Percentiles rank a stretch among this genome's conserved stretches.
These are phyloP conservation scores for Helostoma temminkii DNA, from an alignment of 2,797 vertebrate genomes.

Conservation along the genomic window DNA sequence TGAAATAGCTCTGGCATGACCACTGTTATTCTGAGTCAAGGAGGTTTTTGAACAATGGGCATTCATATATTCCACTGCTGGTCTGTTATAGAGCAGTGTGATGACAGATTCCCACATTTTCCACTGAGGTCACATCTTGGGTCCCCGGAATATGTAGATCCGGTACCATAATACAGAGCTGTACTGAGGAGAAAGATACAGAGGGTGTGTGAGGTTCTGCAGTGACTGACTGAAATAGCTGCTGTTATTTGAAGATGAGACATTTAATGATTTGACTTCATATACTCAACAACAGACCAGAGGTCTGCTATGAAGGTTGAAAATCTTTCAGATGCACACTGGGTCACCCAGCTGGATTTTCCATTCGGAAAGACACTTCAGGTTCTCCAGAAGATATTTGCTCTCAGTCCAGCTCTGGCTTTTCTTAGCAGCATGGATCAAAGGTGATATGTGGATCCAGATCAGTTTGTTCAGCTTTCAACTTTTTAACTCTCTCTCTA, in stretches of 20 bases:
- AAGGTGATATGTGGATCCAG: constrained; percentile 65
- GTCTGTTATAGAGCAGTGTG: constrained; percentile 25
- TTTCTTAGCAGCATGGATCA: constrained; percentile 46
- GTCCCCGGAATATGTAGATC: constrained; percentile 11
- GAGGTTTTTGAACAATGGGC: constrained; percentile 30
- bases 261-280: constrained; percentile 45
- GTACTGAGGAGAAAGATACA: constrained; percentile 8
- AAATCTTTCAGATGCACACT: constrained; percentile 35
- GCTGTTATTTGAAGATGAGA: constrained; percentile 38
- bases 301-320: constrained; percentile 39
- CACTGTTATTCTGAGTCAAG: constrained; percentile 3
- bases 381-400: constrained; percentile 36
- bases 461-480: constrained; percentile 41
- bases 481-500: constrained; percentile 29
- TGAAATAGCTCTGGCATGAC: too few species aligned
- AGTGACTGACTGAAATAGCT: background rate
- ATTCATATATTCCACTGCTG: constrained; percentile 29
- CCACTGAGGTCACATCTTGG: constrained; percentile 27
- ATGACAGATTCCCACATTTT: constrained; percentile 35
- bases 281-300: constrained; percentile 31
- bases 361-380: constrained; percentile 53
- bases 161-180: constrained; percentile 13
- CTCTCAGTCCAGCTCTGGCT: constrained; percentile 50
- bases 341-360: constrained; percentile 58
- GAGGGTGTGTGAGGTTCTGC: constrained; percentile 18